These are phyloP conservation scores for Alectura lathami DNA, from an alignment of 2,113 vertebrate species.

Conservation along the genomic window DNA sequence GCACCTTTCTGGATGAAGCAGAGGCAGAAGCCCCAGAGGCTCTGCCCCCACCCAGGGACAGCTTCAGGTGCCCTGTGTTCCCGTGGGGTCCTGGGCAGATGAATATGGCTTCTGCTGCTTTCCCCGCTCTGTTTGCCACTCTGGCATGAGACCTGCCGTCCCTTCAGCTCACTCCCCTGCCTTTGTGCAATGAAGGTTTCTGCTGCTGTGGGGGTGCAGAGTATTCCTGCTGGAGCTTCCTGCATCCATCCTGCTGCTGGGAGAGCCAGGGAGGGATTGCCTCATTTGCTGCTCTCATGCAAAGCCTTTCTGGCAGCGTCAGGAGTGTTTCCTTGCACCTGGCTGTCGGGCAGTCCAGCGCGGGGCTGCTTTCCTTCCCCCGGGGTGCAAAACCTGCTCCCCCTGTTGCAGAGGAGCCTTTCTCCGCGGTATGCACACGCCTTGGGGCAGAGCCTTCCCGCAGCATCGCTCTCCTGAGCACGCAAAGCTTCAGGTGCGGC, in stretches of 20 bases:
- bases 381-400: too few relatives aligned
- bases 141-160: rapidly evolving
- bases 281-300: rapidly evolving
- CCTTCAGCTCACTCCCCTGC: neutral
- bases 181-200: rapidly evolving
- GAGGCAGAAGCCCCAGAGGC: neutral
- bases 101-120: neutral
- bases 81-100: neutral
- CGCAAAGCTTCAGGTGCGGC: neutral
- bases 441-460: neutral
- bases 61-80: neutral
- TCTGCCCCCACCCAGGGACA: neutral
- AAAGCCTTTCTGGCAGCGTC: neutral
- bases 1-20: neutral
- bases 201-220: neutral
- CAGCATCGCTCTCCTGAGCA: rapidly evolving
- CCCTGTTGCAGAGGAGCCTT: neutral
- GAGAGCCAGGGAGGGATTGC: neutral
- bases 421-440: neutral
- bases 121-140: neutral
- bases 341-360: neutral
- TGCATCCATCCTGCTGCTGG: neutral
- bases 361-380: neutral
- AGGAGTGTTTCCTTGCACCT: neutral
- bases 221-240: neutral